Conservation (phyloP, 2,888 invertebrate genomes). For the Machimus rusticus region DNA sequence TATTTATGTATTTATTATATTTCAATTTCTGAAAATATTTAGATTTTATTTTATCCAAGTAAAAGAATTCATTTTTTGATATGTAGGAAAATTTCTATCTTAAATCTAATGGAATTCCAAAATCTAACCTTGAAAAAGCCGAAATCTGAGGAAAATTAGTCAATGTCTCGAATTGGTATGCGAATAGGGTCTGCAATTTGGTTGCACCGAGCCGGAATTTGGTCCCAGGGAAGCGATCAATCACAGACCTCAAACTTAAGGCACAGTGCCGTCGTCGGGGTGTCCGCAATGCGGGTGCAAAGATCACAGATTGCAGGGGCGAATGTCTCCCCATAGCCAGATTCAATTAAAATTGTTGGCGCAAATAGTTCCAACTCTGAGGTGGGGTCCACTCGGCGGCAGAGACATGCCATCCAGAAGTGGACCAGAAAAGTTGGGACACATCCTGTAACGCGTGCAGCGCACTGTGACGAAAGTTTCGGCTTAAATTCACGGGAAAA, state of each 20-base stretch:
- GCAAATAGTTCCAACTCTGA: neutral
- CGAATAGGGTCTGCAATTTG: neutral
- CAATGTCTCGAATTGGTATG: neutral
- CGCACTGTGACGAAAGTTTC: neutral
- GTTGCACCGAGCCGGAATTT: neutral
- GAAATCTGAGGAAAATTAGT: neutral
- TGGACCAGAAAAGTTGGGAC: neutral
- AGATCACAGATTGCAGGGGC: neutral
- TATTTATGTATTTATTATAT: too few relatives aligned
- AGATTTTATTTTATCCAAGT: too few relatives aligned
- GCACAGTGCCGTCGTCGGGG: neutral
- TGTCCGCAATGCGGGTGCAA: neutral
- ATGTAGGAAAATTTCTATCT: too few relatives aligned
- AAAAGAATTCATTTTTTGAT: too few relatives aligned
- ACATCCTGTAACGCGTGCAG: neutral
- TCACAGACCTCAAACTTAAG: neutral
- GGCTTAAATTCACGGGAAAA: conserved; percentile 5
- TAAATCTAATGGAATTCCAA: too few relatives aligned
- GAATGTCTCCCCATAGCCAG: neutral
- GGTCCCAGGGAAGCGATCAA: neutral
- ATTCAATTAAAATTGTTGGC: conserved; percentile 16
- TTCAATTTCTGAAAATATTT: too few relatives aligned
- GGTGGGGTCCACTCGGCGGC: neutral
- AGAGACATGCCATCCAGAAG: neutral
- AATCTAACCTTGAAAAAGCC: too few relatives aligned